Percentiles rank a stretch among this genome's conserved stretches.
These are phyloP conservation scores for Neotoma lepida DNA, from an alignment of 2,113 vertebrate species.

Conservation along the genomic window DNA sequence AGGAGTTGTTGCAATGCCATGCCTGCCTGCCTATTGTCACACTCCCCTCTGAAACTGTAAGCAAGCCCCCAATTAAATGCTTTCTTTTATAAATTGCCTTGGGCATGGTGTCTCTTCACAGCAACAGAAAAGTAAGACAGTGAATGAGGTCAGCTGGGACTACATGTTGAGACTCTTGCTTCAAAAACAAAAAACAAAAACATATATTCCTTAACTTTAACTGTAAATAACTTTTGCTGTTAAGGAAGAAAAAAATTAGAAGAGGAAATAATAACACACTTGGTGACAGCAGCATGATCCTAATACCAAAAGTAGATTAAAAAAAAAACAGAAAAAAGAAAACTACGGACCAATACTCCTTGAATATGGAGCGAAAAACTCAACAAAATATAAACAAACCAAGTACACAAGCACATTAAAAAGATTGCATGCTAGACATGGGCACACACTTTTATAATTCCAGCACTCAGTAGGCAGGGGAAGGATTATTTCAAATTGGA, in stretches of 20 bases:
- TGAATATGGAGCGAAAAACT: neutral
- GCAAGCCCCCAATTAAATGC: neutral
- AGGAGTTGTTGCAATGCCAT: neutral
- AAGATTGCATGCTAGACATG: neutral
- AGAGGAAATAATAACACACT: neutral
- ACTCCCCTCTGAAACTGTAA: neutral
- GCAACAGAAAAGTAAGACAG: neutral
- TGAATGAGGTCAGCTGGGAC: neutral
- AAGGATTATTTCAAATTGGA: neutral
- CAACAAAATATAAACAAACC: neutral
- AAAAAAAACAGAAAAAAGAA: neutral
- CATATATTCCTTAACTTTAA: neutral
- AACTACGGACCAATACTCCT: neutral
- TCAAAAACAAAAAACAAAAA: neutral
- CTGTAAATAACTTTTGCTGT: neutral
- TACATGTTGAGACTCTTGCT: neutral
- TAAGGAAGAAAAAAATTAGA: neutral
- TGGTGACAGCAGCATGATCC: neutral
- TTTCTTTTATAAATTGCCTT: neutral
- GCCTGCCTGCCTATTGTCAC: neutral
- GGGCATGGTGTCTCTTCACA: neutral
- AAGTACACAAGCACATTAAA: neutral
- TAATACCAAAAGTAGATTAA: neutral
- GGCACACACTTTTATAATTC: neutral
- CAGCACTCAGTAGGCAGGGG: neutral